These are phyloP conservation scores for Colistium nudipinnis DNA, from an alignment of 2,113 vertebrate species.

Conservation along the genomic window DNA sequence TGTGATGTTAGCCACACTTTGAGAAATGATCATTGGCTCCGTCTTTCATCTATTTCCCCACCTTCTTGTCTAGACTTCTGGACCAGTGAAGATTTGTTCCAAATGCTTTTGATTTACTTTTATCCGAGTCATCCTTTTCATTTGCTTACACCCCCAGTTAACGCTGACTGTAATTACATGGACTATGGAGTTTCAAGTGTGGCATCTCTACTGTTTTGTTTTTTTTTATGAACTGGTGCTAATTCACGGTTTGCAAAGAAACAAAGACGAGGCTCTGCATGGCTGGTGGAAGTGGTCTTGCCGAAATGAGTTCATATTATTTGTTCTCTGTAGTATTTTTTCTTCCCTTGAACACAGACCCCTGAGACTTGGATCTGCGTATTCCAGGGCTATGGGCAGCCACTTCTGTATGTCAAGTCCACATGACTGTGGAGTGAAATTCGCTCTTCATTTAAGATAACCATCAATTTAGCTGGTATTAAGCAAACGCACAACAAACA, in stretches of 20 bases:
- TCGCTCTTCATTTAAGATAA: conserved; percentile 33
- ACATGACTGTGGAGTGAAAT: conserved; percentile 30
- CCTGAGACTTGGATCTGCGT: conserved; percentile 26
- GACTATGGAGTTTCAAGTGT: conserved; percentile 45
- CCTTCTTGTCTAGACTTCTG: conserved; percentile 46
- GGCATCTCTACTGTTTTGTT: conserved; percentile 21
- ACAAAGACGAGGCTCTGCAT: too few species aligned
- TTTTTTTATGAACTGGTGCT: too few species aligned
- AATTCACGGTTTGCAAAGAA: too few species aligned
- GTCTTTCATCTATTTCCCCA: conserved; percentile 31
- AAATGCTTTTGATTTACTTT: conserved; percentile 42
- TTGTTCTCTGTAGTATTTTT: neutral
- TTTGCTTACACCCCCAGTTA: conserved; percentile 40
- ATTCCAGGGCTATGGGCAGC: neutral
- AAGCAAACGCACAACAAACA: conserved; percentile 42
- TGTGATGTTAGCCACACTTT: conserved; percentile 51
- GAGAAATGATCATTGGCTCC: conserved; percentile 23
- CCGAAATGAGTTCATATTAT: neutral
- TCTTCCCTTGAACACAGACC: conserved; percentile 23
- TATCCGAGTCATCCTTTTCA: conserved; percentile 45
- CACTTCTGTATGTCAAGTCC: conserved; percentile 2
- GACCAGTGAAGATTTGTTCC: conserved; percentile 36
- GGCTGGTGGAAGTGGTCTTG: conserved; percentile 7
- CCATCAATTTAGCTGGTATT: conserved; percentile 58
- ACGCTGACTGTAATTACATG: conserved; percentile 40